Conservation (phyloP, 2,113 vertebrate genomes). For the Hippoglossus stenolepis region DNA sequence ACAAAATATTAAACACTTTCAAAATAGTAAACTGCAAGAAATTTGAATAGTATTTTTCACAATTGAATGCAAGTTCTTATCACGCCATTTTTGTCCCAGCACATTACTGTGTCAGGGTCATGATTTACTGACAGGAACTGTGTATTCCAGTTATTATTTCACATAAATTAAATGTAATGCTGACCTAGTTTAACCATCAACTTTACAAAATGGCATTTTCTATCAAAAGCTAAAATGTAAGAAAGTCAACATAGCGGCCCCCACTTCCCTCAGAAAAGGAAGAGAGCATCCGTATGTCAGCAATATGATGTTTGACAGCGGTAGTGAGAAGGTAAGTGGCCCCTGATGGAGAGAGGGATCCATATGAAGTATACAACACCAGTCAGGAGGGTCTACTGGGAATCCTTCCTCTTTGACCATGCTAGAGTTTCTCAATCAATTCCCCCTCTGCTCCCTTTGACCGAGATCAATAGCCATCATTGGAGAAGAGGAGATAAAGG, state of each 20-base stretch:
- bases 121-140: background rate
- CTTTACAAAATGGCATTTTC: background rate
- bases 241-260: background rate
- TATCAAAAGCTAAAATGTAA: background rate
- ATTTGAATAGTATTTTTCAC: background rate
- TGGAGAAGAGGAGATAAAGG: conserved; percentile 68
- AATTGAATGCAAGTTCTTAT: background rate
- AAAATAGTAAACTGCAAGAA: background rate
- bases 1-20: background rate
- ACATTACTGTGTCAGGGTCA: background rate
- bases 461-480: conserved; percentile 76
- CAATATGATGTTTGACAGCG: conserved; percentile 71
- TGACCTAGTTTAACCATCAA: background rate
- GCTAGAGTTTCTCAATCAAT: conserved; percentile 79
- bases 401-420: conserved; percentile 61
- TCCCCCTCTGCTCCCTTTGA: conserved; percentile 63
- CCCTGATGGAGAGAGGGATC: conserved; percentile 60
- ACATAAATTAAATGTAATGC: background rate
- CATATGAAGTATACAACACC: conserved; percentile 55
- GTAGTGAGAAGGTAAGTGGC: conserved; percentile 62
- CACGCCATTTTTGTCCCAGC: background rate
- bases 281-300: conserved; percentile 19
- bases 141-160: background rate
- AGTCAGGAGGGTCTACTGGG: conserved; percentile 59
- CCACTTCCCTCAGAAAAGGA: background rate